Evolutionary conservation across 2,113 vertebrate species (phyloP), one percentile per base, ranked within the genome.

Genomic region (Catagonus wagneri): DNA sequence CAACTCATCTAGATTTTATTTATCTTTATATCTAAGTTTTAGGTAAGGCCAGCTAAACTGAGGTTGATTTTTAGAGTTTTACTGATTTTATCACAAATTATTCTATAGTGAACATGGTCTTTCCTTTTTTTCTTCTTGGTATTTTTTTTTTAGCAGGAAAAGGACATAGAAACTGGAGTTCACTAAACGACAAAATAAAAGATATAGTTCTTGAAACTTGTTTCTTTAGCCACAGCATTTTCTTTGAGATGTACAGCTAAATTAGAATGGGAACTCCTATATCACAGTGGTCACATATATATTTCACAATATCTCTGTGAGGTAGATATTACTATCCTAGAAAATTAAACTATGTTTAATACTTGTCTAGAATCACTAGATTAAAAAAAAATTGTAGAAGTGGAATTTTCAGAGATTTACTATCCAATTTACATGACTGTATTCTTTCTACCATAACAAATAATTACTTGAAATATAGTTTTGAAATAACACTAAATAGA

Each of bases 11-110:
- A 36, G 13, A 58, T 44, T 50, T 61, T 34, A 74, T 72, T 79
- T 39, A 56, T 44, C 92, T 89, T 93, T 83, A 80, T 14, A n/a
- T 23, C 68, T 36, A 87, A 71, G 92, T 83, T 95, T 91, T 56
- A 95, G 75, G 20, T 65, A 90, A 93, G 13, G 9, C 3, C 54
- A 84, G 56, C 13, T 68, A 80, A 83, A 83, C 7, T 61, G 36
- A 58, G 50, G 2, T 54, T 75, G 56, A 74, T 52, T 68, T 91
- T 88, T 36, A 74, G 14, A 68, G 8, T 65, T 61, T 72, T 84
- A 9, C 85, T 58, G 2, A 39, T 61, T 8, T 76, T 76, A 72
- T 34, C 36, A 0, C 6, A 32, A 22, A 54, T 60, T 63, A 72
- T 63, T 83, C 11, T 83, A 44, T 1, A 96, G 32, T 58, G 17